phyloP scores from a whole-genome alignment of 2,888 invertebrate genomes.

The Hedya salicella region DNA sequence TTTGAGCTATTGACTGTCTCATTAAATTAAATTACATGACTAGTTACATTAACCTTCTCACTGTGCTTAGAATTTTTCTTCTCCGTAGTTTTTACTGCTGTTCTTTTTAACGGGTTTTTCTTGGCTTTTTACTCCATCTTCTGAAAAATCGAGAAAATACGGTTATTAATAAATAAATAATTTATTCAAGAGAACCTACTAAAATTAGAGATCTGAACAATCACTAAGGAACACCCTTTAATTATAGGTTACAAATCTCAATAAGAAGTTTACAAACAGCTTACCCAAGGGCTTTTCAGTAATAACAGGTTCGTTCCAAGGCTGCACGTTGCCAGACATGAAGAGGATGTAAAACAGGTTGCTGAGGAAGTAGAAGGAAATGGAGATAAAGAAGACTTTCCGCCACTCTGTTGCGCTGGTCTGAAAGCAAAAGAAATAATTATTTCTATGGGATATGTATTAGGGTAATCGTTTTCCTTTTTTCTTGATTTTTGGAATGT shows the following conservation, averaged over 20 bases:
- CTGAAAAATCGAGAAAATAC: slow-evolving; percentile 16
- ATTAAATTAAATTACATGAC: slow-evolving; percentile 25
- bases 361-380: slow-evolving; percentile 84
- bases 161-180: too few species aligned
- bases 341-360: slow-evolving; percentile 86
- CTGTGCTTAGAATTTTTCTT: slow-evolving; percentile 30
- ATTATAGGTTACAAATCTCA: too few species aligned
- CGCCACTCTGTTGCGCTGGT: slow-evolving; percentile 83
- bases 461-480: too few species aligned
- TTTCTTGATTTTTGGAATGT: too few species aligned
- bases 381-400: slow-evolving; percentile 87
- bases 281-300: slow-evolving; percentile 58
- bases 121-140: slow-evolving; percentile 37
- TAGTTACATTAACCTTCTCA: slow-evolving; percentile 15
- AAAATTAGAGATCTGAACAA: too few species aligned
- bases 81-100: slow-evolving; percentile 26
- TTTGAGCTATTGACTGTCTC: slow-evolving; percentile 5
- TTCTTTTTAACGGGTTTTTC: slow-evolving; percentile 22
- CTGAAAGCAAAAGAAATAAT: slow-evolving; percentile 67
- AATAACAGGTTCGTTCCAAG: slow-evolving; percentile 84
- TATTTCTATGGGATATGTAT: background rate
- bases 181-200: too few species aligned
- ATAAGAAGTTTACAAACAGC: too few species aligned
- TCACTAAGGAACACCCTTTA: too few species aligned
- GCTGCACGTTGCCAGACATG: slow-evolving; percentile 85